Evolutionary conservation across 2,888 invertebrate genomes (phyloP).

Genomic region (Caenorhabditis sp.): DNA sequence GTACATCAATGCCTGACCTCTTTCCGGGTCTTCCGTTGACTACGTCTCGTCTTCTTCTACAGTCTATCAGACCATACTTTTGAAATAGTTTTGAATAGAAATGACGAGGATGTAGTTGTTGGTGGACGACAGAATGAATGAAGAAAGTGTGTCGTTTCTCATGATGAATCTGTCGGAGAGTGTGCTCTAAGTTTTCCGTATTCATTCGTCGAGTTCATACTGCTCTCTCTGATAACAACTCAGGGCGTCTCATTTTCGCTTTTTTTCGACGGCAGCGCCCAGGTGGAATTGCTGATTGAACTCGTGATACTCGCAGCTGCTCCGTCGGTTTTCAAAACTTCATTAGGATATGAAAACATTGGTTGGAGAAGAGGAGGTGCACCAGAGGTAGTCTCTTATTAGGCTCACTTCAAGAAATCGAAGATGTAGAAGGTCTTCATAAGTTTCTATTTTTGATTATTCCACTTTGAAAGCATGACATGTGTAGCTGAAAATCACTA

Average conservation of each 20-base stretch:
- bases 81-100: slow-evolving; percentile 51
- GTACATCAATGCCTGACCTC: slow-evolving; percentile 42
- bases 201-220: slow-evolving; percentile 49
- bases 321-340: slow-evolving; percentile 1
- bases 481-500: too few species aligned
- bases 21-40: slow-evolving; percentile 40
- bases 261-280: slow-evolving; percentile 30
- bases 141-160: slow-evolving; percentile 35
- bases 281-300: slow-evolving; percentile 26
- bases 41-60: slow-evolving; percentile 31
- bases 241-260: slow-evolving; percentile 36
- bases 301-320: slow-evolving; percentile 33
- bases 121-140: slow-evolving; percentile 5
- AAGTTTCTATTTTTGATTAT: too few species aligned
- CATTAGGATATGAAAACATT: not conserved
- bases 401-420: too few species aligned
- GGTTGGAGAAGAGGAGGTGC: not conserved
- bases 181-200: slow-evolving; percentile 33
- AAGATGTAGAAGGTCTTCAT: too few species aligned
- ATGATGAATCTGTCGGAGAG: slow-evolving; percentile 21
- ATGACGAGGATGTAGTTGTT: slow-evolving; percentile 35
- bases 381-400: not conserved
- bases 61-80: slow-evolving; percentile 24
- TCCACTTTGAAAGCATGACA: too few species aligned
- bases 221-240: slow-evolving; percentile 29